Base-by-base conservation (phyloP, 2,113 vertebrate species). In the Onychorhynchus coronatus region DNA sequence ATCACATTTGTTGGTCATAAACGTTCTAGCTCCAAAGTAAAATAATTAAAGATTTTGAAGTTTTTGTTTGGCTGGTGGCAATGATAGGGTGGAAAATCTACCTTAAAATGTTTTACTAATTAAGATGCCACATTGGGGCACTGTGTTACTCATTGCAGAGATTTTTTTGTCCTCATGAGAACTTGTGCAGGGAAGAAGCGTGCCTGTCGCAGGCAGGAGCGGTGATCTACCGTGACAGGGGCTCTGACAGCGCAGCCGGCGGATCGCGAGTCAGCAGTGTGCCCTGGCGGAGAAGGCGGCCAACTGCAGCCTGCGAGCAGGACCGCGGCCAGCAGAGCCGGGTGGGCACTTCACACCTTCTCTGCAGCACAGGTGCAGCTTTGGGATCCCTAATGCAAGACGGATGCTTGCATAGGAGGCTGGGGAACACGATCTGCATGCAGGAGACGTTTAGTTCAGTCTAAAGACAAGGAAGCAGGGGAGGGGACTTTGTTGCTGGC, bases 371-470 rank as follows among this genome's bases (percentile, higher is more conserved):
- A 31, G 5, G 3, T 17, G 14, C 37, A 2, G 39, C 28, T 25
- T 33, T 12, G 25, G 33, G 18, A 11, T 63, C 62, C 41, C 59
- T 39, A 13, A 31, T 12, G 56, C 23, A 30, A 8, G 33, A 28
- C 61, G 28, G 30, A 1, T 41, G 28, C 22, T 42, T 33, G 30
- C 12, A 22, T 6, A 33, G 55, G 23, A 63, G 9, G 10, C 12
- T 17, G 33, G 8, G 6, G 19, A 67, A 1, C 65, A 14, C 1
- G 0, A 1, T 12, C 30, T 23, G 4, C 11, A 13, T 65, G 59
- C n/a, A 11, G 52, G 28, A 70, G n/a, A 21, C 1, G 0, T 28
- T 83, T 79, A n/a, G 5, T 71, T 78, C 37, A 37, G 23, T 1
- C 33, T 37, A 4, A 83, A 63, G 56, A 8, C 67, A 37, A 73